A percentile compares a stretch with the other conserved stretches of the same genome.
phyloP scores from a whole-genome alignment of 2,888 invertebrate species.

The Chymomyza procnemis region DNA sequence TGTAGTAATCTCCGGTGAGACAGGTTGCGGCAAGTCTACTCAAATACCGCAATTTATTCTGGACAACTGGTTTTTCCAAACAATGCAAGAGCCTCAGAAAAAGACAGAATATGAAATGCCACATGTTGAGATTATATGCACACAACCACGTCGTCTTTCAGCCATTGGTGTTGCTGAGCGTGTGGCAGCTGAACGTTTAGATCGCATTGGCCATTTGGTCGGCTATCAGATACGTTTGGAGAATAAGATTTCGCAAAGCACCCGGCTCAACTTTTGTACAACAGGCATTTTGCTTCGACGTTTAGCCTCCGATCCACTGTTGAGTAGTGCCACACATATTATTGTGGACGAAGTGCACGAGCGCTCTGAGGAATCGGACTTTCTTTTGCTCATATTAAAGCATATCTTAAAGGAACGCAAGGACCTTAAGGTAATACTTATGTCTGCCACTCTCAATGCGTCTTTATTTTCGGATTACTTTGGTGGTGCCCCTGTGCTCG shows the following conservation, averaged over 20 bases:
- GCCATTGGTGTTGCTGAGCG: slow-evolving; percentile 95
- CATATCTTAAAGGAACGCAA: slow-evolving; percentile 85
- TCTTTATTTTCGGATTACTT: slow-evolving; percentile 92
- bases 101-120: slow-evolving; percentile 78
- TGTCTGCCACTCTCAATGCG: slow-evolving; percentile 96
- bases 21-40: slow-evolving; percentile 91
- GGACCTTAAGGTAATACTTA: slow-evolving; percentile 90
- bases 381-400: slow-evolving; percentile 89
- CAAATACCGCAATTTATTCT: slow-evolving; percentile 96
- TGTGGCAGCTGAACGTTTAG: slow-evolving; percentile 91
- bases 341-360: slow-evolving; percentile 96
- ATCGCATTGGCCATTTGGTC: slow-evolving; percentile 80
- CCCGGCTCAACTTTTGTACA: slow-evolving; percentile 94
- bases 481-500: slow-evolving; percentile 85
- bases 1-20: slow-evolving; percentile 88
- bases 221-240: slow-evolving; percentile 88
- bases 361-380: slow-evolving; percentile 93
- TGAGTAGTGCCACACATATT: slow-evolving; percentile 89
- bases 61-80: slow-evolving; percentile 87
- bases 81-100: slow-evolving; percentile 62
- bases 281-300: slow-evolving; percentile 93
- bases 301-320: slow-evolving; percentile 87
- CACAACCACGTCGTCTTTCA: slow-evolving; percentile 94
- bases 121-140: slow-evolving; percentile 92
- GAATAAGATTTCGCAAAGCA: slow-evolving; percentile 86